These are phyloP conservation scores for Erethizon dorsatum DNA, from an alignment of 2,797 vertebrate species.

Conservation along the genomic window DNA sequence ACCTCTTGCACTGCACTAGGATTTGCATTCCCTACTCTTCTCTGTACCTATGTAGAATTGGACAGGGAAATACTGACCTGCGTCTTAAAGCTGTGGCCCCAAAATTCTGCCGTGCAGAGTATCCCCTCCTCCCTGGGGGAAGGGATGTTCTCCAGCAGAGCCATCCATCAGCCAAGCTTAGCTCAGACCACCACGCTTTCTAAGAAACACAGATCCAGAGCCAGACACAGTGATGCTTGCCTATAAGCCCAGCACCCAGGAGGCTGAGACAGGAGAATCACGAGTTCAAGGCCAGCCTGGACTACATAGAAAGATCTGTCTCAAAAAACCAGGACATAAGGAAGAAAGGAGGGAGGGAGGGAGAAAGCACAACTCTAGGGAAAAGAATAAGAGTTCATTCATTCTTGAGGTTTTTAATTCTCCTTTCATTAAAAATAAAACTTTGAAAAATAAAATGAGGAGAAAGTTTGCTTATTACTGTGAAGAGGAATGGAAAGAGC, in stretches of 20 bases:
- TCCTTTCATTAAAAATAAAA: slow-evolving; percentile 62
- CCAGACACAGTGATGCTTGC: background rate
- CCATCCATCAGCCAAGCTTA: background rate
- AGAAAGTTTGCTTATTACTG: background rate
- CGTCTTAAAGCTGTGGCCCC: background rate
- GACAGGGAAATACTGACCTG: background rate
- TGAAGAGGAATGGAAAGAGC: background rate
- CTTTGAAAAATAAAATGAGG: slow-evolving; percentile 6
- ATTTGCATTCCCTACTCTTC: background rate
- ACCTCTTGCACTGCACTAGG: accelerated
- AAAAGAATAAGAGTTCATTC: background rate
- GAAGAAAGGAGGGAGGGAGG: background rate
- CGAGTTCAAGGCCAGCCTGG: background rate
- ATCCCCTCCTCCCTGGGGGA: background rate
- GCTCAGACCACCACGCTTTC: background rate
- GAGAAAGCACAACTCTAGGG: background rate
- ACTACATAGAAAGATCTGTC: background rate
- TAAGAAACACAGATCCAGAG: background rate
- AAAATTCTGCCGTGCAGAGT: background rate
- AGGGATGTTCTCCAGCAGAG: background rate
- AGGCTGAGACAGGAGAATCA: background rate
- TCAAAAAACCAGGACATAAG: background rate
- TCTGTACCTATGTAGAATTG: background rate
- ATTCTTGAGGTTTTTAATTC: background rate
- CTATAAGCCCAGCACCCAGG: background rate